Percentiles rank a stretch among this genome's conserved stretches.
These are phyloP conservation scores for Pelochelys cantorii DNA, from an alignment of 2,797 vertebrate species.

Conservation along the genomic window DNA sequence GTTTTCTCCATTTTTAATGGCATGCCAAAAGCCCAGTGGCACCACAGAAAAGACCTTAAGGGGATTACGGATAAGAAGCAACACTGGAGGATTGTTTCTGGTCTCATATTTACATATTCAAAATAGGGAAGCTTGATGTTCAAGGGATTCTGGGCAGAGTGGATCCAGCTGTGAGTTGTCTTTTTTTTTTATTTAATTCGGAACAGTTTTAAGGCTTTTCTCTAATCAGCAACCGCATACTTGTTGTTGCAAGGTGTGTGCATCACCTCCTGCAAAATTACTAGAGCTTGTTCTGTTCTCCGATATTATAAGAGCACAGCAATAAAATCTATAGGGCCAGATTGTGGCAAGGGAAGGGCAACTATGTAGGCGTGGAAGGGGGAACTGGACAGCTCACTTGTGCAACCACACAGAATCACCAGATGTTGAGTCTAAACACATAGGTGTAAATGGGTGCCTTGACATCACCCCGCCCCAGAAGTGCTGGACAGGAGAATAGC, in stretches of 20 bases:
- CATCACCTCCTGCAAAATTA: background rate
- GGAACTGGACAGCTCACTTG: background rate
- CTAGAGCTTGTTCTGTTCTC: background rate
- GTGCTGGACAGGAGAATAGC: background rate
- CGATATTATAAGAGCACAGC: accelerated
- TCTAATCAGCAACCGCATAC: background rate
- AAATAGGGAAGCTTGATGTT: constrained; percentile 41
- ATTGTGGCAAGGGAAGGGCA: background rate
- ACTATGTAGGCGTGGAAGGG: background rate
- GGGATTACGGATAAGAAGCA: constrained; percentile 59
- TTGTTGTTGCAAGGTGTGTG: background rate
- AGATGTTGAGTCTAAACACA: background rate
- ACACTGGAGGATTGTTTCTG: constrained; percentile 57
- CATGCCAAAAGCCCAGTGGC: constrained; percentile 35
- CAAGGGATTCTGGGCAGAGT: constrained; percentile 2
- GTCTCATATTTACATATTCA: constrained; percentile 26
- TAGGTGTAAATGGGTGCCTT: background rate
- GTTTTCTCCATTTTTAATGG: constrained; percentile 52
- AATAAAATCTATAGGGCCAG: background rate
- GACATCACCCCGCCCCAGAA: background rate
- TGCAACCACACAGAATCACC: background rate
- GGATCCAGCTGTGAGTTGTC: constrained; percentile 10
- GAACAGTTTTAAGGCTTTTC: background rate
- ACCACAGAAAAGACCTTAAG: constrained; percentile 43
- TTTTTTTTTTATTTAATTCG: constrained; percentile 5